Base-by-base conservation (phyloP, 2,888 invertebrate species). In the Pocota personata region DNA sequence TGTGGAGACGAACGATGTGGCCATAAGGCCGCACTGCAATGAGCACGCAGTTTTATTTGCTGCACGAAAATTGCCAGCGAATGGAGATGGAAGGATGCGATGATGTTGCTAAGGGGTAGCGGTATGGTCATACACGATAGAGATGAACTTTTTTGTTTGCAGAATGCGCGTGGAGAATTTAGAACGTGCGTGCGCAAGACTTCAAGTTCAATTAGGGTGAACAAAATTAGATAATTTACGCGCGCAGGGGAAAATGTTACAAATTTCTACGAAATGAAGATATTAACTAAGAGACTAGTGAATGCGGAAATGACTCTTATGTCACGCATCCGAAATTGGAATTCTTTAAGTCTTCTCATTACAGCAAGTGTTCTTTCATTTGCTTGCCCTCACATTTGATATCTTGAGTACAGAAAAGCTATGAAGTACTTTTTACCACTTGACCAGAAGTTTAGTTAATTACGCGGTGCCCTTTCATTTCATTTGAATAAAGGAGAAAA, bases 41-140 rank as follows among this genome's bases (percentile, higher is more conserved):
- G 76, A 67, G 75, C 86, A 86, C 86, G 86, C 86, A 86, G 72
- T 86, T 82, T 77, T 80, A 75, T 84, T 46, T 71, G 75, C 71
- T 80, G 80, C 80, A 80, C 80, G 86, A 60, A 84, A 75, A 37
- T 40, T 60, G 60, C 2, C 72, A 37, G 46, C 57, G 14, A 66
- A 64, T 79, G 75, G n/a, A 35, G 52, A 55, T 32, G 69, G 50
- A 21, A 35, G 21, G 14, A 16, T 24, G 16, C 27, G 40, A 48
- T 21, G 21, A 21, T 48, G 21, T 19, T 16, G 12, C 37, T n/a
- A 16, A 37, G 8, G 69, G 32, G 19, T 24, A 46, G 40, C 32
- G n/a, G 69, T 27, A 21, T n/a, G 66, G 76, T 62, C 80, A 71
- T 86, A 77, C 71, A 86, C 86, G 71, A 62, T 67, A 64, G 60